phyloP scores from a whole-genome alignment of 2,888 invertebrate species.

The Tigriopus californicus region DNA sequence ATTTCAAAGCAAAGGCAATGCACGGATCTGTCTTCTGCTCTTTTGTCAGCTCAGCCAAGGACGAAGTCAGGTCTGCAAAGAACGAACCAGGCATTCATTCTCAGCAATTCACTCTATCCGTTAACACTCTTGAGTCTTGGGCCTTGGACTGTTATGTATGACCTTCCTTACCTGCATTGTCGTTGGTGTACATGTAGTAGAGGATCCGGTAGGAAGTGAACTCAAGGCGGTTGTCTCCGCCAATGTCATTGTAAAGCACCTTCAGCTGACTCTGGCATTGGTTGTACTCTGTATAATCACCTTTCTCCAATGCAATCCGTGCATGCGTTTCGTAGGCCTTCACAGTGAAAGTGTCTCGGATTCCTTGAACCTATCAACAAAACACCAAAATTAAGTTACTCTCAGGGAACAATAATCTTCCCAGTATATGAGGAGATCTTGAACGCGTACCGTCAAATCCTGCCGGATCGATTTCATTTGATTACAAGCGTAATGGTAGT shows the following conservation, averaged over 20 bases:
- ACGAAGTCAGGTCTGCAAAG: slow-evolving; percentile 72
- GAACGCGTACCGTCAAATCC: slow-evolving; percentile 69
- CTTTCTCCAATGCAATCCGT: slow-evolving; percentile 87
- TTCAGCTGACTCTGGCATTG: slow-evolving; percentile 97
- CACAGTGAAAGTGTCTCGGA: slow-evolving; percentile 84
- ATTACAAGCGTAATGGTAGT: slow-evolving; percentile 93
- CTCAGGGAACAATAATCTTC: too few relatives aligned
- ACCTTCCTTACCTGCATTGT: slow-evolving; percentile 57
- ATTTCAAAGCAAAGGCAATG: slow-evolving; percentile 63
- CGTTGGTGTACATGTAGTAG: slow-evolving; percentile 95
- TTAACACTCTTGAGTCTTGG: too few relatives aligned
- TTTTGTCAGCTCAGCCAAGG: slow-evolving; percentile 55
- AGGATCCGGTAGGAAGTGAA: slow-evolving; percentile 90
- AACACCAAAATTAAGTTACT: neutral
- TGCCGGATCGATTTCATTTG: slow-evolving; percentile 96
- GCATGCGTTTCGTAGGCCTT: slow-evolving; percentile 95
- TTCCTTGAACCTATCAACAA: slow-evolving; percentile 61
- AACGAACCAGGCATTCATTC: slow-evolving; percentile 19
- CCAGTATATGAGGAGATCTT: slow-evolving; percentile 17
- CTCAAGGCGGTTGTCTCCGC: slow-evolving; percentile 55
- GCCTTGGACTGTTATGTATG: neutral
- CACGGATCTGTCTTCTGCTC: slow-evolving; percentile 61
- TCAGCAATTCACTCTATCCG: too few relatives aligned
- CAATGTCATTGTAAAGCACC: slow-evolving; percentile 61
- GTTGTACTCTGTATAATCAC: slow-evolving; percentile 97